Evolutionary conservation across 2,797 vertebrate genomes (phyloP).

Genomic region (Limosa lapponica): DNA sequence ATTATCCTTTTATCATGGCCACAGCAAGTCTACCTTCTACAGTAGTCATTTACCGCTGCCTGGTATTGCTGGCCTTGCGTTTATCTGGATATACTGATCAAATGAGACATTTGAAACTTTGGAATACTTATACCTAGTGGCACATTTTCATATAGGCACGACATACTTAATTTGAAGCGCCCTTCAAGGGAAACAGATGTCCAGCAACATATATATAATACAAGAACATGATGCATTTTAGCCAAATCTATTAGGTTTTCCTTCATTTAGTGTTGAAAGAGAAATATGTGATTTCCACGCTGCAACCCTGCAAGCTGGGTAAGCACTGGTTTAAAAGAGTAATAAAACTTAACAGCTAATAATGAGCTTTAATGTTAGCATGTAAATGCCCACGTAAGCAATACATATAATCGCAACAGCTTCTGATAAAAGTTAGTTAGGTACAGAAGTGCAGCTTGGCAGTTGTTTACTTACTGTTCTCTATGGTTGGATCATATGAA

Average conservation of each 20-base stretch:
- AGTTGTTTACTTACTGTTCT: slow-evolving; percentile 93
- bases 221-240: background rate
- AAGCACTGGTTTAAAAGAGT: background rate
- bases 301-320: background rate
- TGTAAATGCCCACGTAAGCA: background rate
- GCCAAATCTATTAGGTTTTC: background rate
- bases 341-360: background rate
- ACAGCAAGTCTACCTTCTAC: background rate
- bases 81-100: background rate
- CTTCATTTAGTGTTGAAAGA: background rate
- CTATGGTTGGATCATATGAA: slow-evolving; percentile 98
- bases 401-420: background rate
- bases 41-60: background rate
- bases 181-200: background rate
- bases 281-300: background rate
- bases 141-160: background rate
- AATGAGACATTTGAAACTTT: background rate
- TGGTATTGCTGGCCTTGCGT: background rate
- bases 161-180: background rate
- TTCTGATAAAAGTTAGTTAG: background rate
- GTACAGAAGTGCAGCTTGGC: background rate
- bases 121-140: background rate
- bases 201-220: background rate
- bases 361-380: background rate
- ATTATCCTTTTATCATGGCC: background rate